phyloP scores from a whole-genome alignment of 2,113 vertebrate genomes.

The Erythrocercus mccallii region DNA sequence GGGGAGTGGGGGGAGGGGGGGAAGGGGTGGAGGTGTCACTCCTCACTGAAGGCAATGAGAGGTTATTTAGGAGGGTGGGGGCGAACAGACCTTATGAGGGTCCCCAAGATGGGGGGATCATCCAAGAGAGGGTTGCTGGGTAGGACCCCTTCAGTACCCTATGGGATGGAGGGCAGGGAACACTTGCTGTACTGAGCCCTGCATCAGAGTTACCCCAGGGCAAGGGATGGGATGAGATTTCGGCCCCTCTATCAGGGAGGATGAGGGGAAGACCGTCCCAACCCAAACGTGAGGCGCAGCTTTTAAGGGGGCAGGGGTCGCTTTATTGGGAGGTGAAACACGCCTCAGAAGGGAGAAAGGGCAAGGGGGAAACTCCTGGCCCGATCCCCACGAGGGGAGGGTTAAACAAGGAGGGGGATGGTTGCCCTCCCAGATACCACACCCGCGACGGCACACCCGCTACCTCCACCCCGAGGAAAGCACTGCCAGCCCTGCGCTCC shows the following conservation, averaged over 20 bases:
- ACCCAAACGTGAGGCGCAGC: neutral
- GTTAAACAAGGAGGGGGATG: neutral
- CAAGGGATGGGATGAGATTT: neutral
- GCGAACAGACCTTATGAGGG: neutral
- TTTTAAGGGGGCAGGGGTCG: neutral
- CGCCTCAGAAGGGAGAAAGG: neutral
- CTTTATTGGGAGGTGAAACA: neutral
- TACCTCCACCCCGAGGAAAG: neutral
- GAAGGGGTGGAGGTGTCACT: neutral
- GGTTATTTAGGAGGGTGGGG: neutral
- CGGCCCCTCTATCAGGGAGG: neutral
- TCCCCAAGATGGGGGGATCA: neutral
- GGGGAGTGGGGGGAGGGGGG: rapidly evolving
- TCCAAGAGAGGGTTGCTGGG: neutral
- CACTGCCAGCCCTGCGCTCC: neutral
- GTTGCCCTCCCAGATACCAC: neutral
- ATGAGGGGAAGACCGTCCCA: neutral
- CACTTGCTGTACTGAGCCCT: too few species aligned
- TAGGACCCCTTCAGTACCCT: neutral
- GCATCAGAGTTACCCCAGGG: neutral
- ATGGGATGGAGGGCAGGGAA: neutral
- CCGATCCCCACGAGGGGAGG: neutral
- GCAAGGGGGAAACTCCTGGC: neutral
- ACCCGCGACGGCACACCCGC: neutral
- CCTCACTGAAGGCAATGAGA: neutral